These are phyloP conservation scores for Habropoda laboriosa DNA, from an alignment of 1,140 invertebrate species.

Conservation along the genomic window DNA sequence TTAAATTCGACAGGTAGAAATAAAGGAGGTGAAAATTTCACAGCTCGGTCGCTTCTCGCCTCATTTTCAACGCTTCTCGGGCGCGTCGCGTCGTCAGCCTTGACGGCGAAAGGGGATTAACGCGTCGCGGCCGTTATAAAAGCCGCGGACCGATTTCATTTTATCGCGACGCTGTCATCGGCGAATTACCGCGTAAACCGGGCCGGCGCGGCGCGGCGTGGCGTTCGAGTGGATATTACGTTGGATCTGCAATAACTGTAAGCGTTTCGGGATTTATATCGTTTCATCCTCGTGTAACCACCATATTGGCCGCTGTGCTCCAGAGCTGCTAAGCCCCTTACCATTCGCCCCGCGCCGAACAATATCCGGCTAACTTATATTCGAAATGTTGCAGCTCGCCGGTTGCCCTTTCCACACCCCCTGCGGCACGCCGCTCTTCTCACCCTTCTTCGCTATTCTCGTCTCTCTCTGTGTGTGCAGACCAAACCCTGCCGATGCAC, in stretches of 20 bases:
- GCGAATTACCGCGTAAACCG: constrained; percentile 66
- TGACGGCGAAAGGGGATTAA: not conserved
- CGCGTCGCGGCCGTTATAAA: constrained; percentile 50
- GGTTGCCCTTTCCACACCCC: no score
- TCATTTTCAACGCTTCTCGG: not conserved
- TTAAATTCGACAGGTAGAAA: no score
- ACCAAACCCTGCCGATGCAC: not conserved
- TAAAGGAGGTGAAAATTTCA: no score
- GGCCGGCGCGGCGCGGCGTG: not conserved
- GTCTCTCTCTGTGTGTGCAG: no score
- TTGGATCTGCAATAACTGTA: constrained; percentile 64
- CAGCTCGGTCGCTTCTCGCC: not conserved
- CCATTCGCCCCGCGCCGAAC: constrained; percentile 18
- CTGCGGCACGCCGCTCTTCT: not conserved
- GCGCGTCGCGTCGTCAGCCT: no score
- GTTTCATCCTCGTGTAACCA: constrained; percentile 55
- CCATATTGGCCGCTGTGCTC: constrained; percentile 56
- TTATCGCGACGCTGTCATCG: constrained; percentile 65
- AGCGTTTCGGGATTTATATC: constrained; percentile 68
- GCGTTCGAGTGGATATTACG: constrained; percentile 63
- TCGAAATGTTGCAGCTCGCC: constrained; percentile 26
- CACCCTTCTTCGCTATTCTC: no score
- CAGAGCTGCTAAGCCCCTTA: constrained; percentile 56
- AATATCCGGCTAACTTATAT: constrained; percentile 52
- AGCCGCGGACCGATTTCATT: constrained; percentile 61